A percentile compares a stretch with the other conserved stretches of the same genome.
Evolutionary conservation across 1,140 invertebrate genomes (phyloP).

Genomic region (Papilio aristodemus): DNA sequence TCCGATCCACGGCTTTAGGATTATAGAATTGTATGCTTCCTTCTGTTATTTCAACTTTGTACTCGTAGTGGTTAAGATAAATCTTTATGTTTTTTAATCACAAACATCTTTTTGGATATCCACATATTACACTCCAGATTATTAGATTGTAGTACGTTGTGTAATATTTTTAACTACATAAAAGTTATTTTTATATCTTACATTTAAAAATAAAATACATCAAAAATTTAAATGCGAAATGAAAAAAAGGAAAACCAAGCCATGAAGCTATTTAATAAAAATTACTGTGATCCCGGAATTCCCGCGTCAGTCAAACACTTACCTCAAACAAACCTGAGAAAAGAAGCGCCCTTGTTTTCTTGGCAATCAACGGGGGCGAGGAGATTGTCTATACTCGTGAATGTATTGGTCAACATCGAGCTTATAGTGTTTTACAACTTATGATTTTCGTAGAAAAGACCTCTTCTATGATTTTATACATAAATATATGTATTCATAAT

Average conservation of each 20-base stretch:
- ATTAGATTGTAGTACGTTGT: no score
- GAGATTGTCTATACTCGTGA: slow-evolving; percentile 21
- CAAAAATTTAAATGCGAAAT: neutral
- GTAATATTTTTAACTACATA: neutral
- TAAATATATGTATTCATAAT: no score
- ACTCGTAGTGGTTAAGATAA: neutral
- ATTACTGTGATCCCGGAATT: slow-evolving; percentile 38
- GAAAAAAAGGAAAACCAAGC: neutral
- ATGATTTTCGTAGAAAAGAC: neutral
- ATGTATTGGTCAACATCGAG: neutral
- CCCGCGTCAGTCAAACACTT: slow-evolving; percentile 43
- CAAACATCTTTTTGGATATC: no score
- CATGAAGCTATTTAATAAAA: slow-evolving; percentile 34
- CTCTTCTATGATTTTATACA: no score
- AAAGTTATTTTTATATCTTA: slow-evolving; percentile 9
- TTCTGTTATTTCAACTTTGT: neutral
- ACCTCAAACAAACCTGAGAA: slow-evolving; percentile 55
- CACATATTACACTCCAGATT: no score
- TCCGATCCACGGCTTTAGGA: slow-evolving; percentile 62
- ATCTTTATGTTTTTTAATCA: neutral
- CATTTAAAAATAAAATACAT: neutral
- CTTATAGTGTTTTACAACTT: slow-evolving; percentile 7
- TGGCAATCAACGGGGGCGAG: slow-evolving; percentile 26
- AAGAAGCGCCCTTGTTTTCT: slow-evolving; percentile 54
- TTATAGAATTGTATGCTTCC: slow-evolving; percentile 39